These are phyloP conservation scores for Diarsia brunnea DNA, from an alignment of 2,888 invertebrate species.

Conservation along the genomic window DNA sequence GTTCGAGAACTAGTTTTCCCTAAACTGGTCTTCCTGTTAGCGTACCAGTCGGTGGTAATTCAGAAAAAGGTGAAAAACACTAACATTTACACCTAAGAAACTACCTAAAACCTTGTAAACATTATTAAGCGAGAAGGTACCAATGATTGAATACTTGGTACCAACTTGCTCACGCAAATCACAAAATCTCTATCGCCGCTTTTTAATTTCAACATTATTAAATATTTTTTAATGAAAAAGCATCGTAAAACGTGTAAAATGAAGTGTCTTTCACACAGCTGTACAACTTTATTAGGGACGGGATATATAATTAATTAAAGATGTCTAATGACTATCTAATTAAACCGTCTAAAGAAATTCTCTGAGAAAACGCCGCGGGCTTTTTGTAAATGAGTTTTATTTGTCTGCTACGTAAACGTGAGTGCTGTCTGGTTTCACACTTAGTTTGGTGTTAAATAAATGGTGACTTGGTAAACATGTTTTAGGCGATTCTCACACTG, in stretches of 20 bases:
- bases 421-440: background rate
- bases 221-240: conserved; percentile 16
- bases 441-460: background rate
- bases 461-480: background rate
- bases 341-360: conserved; percentile 35
- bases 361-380: conserved; percentile 14
- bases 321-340: conserved; percentile 27
- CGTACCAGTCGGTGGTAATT: too few species aligned
- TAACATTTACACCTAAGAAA: too few species aligned
- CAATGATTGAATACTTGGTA: background rate
- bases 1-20: background rate
- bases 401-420: conserved; percentile 12
- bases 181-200: conserved; percentile 2
- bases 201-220: conserved; percentile 11
- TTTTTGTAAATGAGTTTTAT: conserved; percentile 13
- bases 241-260: conserved; percentile 38
- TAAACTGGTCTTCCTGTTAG: background rate
- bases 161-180: background rate
- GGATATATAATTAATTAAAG: conserved; percentile 54
- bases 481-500: too few species aligned
- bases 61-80: too few species aligned
- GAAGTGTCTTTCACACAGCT: conserved; percentile 42
- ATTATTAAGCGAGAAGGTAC: background rate
- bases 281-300: conserved; percentile 41
- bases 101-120: background rate